Base-by-base conservation (phyloP, 2,113 vertebrate species). In the Chamaea fasciata region DNA sequence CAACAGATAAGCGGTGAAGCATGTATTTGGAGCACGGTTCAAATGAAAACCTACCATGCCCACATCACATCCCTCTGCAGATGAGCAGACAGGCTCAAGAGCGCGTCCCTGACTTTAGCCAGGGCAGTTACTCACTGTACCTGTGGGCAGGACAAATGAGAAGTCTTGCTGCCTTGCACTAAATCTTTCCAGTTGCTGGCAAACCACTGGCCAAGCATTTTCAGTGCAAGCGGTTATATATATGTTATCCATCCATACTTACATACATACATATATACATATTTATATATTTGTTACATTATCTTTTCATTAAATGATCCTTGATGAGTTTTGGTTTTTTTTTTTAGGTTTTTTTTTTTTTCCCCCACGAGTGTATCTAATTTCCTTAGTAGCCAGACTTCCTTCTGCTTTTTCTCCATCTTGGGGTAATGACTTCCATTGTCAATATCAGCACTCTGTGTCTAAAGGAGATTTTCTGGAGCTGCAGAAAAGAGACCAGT, bases 391-490 rank as follows among this genome's bases (percentile, higher is more conserved):
- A 94, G 55, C 70, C 59, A 94, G 35, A 70, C 64, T 73, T 80
- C 39, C 39, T 90, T 74, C 67, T 52, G 64, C 47, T 63, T 79
- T 88, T 93, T 77, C 71, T 80, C 90, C 52, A 71, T 75, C 64
- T 77, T 42, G 35, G 47, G 30, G 49, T 90, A 92, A 88, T 60
- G 68, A 86, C 60, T 78, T 93, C 55, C 27, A 71, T 41, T 71
- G 76, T 85, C 68, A 92, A 52, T 55, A 88, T 83, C 74, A 83
- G 70, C n/a, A 53, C 4, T 79, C 17, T 49, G 17, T 31, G 27
- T n/a, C 75, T 85, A 63, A 91, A 73, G 56, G 41, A 95, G 67
- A 90, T 80, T 93, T 88, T 93, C 82, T 83, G 35, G 83, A 88
- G 55, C 59, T 88, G 75, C 37, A 92, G 71, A 70, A 65, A 94